phyloP scores from a whole-genome alignment of 2,888 invertebrate genomes.

The Lottia scabra region DNA sequence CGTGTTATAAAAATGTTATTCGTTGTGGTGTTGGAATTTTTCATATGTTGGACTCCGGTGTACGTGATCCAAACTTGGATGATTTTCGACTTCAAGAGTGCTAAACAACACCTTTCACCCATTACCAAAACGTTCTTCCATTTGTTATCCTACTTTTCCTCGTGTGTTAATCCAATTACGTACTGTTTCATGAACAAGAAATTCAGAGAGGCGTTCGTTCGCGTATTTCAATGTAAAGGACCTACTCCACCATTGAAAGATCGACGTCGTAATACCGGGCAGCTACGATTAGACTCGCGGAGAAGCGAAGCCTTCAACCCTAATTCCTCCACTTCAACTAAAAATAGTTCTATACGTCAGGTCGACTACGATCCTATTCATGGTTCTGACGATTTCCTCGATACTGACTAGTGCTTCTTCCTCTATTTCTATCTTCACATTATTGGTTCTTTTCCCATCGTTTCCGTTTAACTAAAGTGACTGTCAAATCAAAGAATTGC shows the following conservation, averaged over 20 bases:
- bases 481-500: too few species aligned
- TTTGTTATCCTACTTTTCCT: constrained; percentile 82
- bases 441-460: too few species aligned
- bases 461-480: too few species aligned
- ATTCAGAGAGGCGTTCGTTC: constrained; percentile 84
- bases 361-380: constrained; percentile 14
- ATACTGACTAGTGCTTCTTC: not conserved
- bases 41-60: constrained; percentile 90
- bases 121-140: constrained; percentile 77
- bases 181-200: constrained; percentile 92
- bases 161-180: constrained; percentile 89
- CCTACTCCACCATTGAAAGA: constrained; percentile 24
- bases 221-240: constrained; percentile 77
- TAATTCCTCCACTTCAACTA: constrained; percentile 17
- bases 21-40: constrained; percentile 88
- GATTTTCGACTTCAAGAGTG: constrained; percentile 78
- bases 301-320: constrained; percentile 25
- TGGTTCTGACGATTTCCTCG: constrained; percentile 10
- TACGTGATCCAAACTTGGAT: constrained; percentile 84
- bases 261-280: constrained; percentile 18
- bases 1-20: constrained; percentile 80
- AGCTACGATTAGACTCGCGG: constrained; percentile 8
- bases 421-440: too few species aligned
- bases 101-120: constrained; percentile 62
- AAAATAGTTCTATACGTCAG: constrained; percentile 20